phyloP scores from a whole-genome alignment of 2,113 vertebrate species.

The Cyprinodon tularosa region DNA sequence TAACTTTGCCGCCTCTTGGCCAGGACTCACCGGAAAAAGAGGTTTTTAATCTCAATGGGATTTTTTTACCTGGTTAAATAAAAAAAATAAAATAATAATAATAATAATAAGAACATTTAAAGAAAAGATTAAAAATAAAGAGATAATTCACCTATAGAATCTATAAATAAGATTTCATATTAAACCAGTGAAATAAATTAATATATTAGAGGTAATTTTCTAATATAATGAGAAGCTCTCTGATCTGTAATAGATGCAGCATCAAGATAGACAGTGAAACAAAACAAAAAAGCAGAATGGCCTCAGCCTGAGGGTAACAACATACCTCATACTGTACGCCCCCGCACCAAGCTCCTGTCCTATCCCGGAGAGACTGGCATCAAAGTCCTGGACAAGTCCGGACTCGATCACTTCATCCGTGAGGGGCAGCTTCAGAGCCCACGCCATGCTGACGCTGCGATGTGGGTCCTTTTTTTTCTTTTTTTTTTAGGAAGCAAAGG shows the following conservation, averaged over 20 bases:
- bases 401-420: conserved; percentile 97
- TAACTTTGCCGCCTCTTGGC: too few relatives aligned
- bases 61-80: too few relatives aligned
- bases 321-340: conserved; percentile 98
- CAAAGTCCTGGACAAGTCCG: conserved; percentile 96
- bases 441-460: conserved; percentile 84
- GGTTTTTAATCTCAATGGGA: too few relatives aligned
- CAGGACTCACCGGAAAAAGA: too few relatives aligned
- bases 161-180: not conserved
- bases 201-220: not conserved
- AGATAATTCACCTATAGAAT: too few relatives aligned
- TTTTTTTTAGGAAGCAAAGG: conserved; percentile 20
- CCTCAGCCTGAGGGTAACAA: conserved; percentile 1
- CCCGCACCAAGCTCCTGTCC: conserved; percentile 96
- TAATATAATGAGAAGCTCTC: not conserved
- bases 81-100: too few relatives aligned
- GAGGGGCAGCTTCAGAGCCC: conserved; percentile 95
- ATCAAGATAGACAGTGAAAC: not conserved
- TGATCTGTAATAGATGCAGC: not conserved
- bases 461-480: not conserved
- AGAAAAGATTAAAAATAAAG: too few relatives aligned
- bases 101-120: too few relatives aligned
- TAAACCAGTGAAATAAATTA: not conserved
- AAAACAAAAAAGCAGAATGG: not conserved
- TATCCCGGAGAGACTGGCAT: conserved; percentile 96